phyloP scores from a whole-genome alignment of 2,888 invertebrate species.

The Lycia hirtaria region DNA sequence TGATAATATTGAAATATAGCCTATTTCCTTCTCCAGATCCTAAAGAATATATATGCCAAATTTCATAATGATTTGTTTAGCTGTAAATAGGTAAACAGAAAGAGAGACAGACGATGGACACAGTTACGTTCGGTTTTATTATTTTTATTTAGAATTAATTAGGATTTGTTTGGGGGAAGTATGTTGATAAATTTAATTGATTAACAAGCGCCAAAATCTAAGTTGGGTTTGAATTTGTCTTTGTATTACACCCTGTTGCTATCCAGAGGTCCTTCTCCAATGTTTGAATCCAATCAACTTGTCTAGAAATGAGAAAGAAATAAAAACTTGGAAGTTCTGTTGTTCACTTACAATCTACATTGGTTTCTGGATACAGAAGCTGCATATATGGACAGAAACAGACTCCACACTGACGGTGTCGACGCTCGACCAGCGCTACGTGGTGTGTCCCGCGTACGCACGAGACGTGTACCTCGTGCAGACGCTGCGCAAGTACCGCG shows the following conservation, averaged over 20 bases:
- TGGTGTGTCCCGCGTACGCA: slow-evolving; percentile 95
- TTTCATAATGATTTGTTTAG: too few relatives aligned
- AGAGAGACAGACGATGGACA: too few relatives aligned
- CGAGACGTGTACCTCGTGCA: slow-evolving; percentile 97
- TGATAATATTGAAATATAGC: too few relatives aligned
- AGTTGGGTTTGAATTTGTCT: background rate
- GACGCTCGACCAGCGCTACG: slow-evolving; percentile 95
- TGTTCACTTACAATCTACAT: background rate
- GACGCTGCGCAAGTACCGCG: slow-evolving; percentile 90
- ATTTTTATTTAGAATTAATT: too few relatives aligned
- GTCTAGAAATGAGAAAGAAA: background rate
- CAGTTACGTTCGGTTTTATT: too few relatives aligned
- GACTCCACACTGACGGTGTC: slow-evolving; percentile 93
- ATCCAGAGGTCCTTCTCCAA: background rate
- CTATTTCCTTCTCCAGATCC: too few relatives aligned
- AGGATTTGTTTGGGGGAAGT: too few relatives aligned
- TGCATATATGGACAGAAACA: slow-evolving; percentile 88
- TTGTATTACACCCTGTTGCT: background rate
- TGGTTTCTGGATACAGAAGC: slow-evolving; percentile 59
- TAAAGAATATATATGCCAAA: too few relatives aligned
- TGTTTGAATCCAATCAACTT: too few relatives aligned
- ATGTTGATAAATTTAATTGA: too few relatives aligned
- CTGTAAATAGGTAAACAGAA: too few relatives aligned
- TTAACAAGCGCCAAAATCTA: too few relatives aligned
- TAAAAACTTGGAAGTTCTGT: background rate